A percentile compares a stretch with the other conserved stretches of the same genome.
Conservation (phyloP, 2,797 vertebrate genomes). For the Lacerta viridis region DNA sequence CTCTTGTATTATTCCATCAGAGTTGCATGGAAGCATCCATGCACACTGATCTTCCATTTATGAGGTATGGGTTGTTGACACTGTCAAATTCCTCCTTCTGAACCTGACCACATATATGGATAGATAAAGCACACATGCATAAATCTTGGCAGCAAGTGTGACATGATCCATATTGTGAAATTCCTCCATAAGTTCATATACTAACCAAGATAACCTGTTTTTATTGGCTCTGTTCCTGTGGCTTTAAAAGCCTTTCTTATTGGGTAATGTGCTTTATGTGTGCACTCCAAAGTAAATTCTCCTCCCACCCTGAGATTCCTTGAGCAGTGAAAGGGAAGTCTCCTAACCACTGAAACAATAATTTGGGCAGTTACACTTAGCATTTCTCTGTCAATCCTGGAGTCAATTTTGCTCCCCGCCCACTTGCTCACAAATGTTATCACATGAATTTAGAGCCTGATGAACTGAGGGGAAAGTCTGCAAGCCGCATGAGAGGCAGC, state of each 20-base stretch:
- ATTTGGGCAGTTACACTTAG: too few relatives aligned
- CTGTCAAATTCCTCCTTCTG: slow-evolving; percentile 83
- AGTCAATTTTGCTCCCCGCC: slow-evolving; percentile 45
- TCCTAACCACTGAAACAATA: not conserved
- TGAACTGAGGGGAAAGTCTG: slow-evolving; percentile 67
- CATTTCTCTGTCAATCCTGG: slow-evolving; percentile 40
- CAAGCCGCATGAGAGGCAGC: slow-evolving; percentile 69
- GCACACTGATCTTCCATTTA: too few relatives aligned
- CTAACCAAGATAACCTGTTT: too few relatives aligned
- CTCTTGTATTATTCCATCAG: too few relatives aligned
- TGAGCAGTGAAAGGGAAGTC: not conserved
- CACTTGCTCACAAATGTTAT: slow-evolving; percentile 61
- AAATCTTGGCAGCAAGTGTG: slow-evolving; percentile 82
- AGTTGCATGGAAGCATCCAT: too few relatives aligned
- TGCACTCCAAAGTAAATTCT: not conserved
- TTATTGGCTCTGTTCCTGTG: not conserved
- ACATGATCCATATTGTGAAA: not conserved
- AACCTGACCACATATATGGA: slow-evolving; percentile 76
- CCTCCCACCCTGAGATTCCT: not conserved
- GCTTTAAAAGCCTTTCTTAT: not conserved
- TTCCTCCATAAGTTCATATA: too few relatives aligned
- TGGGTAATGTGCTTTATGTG: not conserved
- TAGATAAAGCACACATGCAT: slow-evolving; percentile 61
- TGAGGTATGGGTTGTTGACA: slow-evolving; percentile 76
- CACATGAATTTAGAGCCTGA: slow-evolving; percentile 72